Evolutionary conservation across 2,113 vertebrate species (phyloP), one percentile per base, ranked within the genome.

Genomic region (Mugil cephalus): DNA sequence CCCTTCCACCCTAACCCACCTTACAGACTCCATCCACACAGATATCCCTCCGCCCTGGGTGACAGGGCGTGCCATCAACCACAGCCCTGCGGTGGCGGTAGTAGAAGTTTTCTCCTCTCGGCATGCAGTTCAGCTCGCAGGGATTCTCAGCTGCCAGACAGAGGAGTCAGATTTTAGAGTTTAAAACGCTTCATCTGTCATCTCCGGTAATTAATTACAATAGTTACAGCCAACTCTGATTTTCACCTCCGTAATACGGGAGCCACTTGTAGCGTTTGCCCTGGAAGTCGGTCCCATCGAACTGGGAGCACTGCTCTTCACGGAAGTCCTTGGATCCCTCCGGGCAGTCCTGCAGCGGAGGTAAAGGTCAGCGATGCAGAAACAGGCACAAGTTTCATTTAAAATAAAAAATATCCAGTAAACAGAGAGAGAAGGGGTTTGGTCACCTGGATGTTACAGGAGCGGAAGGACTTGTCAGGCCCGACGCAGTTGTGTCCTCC

Each of bases 121-220:
- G 98, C 71, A 98, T 97, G 88, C 98, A 99, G 94, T 97, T 98
- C 85, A 99, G 91, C 83, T 98, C 97, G 78, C 98, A 99, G 45
- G 96, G 96, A 86, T 96, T 97, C 38, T 96, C 95, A 0, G 95
- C 98, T 98, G 81, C 35, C 10, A 40, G 70, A 52, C 59, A 62
- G 17, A 73, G 14, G 74, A 60, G 46, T 40, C 18, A 48, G 0
- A 48, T 17, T 48, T 52, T 47, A 53, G 8, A 34, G 15, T 59
- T 39, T 19, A 30, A 35, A 53, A 54, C 30, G 24, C 5, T 30
- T 30, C 24, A 30, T 30, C 24, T 30, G 5, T 30, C 2, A 30
- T 30, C 24, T 30, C 24, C 24, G 5, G 24, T 30, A 30, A 30
- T 30, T n/a, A n/a, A n/a, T n/a, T n/a, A n/a, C 24, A 30, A 2